These are phyloP conservation scores for Drosophila anomelani DNA, from an alignment of 2,888 invertebrate genomes.

Conservation along the genomic window DNA sequence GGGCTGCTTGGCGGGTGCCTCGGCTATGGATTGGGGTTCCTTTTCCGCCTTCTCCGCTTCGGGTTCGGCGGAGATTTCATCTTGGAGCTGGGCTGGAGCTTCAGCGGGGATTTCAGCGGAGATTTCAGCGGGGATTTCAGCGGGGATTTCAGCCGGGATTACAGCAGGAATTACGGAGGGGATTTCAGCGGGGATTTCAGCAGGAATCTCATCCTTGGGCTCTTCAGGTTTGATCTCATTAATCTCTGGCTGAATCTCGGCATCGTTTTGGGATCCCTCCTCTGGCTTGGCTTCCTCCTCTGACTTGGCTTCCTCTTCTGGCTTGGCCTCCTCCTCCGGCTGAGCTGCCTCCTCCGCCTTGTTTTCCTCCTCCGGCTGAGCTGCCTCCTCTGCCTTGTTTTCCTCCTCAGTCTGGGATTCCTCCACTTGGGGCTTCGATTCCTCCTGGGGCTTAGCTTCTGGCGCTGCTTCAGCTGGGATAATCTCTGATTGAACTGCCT, in stretches of 20 bases:
- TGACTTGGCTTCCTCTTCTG: neutral
- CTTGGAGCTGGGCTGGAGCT: neutral
- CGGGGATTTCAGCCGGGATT: neutral
- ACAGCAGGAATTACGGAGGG: neutral
- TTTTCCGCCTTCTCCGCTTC: conserved; percentile 8
- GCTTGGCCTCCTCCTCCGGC: neutral
- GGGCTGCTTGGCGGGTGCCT: conserved; percentile 19
- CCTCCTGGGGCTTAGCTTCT: conserved; percentile 3
- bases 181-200: neutral
- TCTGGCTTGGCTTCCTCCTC: conserved; percentile 3
- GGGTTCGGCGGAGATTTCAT: conserved; percentile 9
- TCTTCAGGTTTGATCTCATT: conserved; percentile 24
- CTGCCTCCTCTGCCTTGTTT: neutral
- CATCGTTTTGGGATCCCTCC: conserved; percentile 14
- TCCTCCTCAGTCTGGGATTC: conserved; percentile 2
- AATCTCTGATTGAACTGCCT: neutral
- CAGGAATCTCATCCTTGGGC: neutral
- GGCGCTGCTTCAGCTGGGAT: neutral
- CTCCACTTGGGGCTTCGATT: neutral
- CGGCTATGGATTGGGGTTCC: neutral
- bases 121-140: neutral
- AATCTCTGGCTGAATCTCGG: conserved; percentile 7
- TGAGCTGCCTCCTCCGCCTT: conserved; percentile 5
- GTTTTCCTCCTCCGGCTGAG: conserved; percentile 1
- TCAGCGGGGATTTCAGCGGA: neutral